phyloP scores from a whole-genome alignment of 1,140 invertebrate species.

The Sipha flava region DNA sequence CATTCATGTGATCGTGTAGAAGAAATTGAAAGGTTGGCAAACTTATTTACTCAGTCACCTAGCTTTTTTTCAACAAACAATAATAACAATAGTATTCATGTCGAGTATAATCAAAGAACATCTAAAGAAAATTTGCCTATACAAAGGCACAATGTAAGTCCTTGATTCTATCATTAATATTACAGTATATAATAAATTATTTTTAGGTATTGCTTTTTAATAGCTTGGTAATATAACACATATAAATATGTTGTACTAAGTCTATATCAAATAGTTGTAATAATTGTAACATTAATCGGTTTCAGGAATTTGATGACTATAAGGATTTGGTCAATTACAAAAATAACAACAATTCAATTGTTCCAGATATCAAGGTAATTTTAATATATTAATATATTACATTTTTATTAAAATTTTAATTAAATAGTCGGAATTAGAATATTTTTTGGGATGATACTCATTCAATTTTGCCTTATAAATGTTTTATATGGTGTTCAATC shows the following conservation, averaged over 20 bases:
- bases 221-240: background rate
- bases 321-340: background rate
- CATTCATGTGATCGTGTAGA: background rate
- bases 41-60: conserved; percentile 17
- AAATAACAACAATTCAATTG: background rate
- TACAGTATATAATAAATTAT: background rate
- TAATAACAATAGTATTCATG: conserved; percentile 7
- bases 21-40: conserved; percentile 21
- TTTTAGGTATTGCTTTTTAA: background rate
- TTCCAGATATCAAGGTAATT: background rate
- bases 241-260: background rate
- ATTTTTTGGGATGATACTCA: too few relatives aligned
- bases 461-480: too few relatives aligned
- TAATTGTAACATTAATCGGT: background rate
- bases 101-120: background rate
- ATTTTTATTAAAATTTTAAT: background rate
- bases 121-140: background rate
- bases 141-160: conserved; percentile 1
- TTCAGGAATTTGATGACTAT: background rate
- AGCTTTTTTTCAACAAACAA: background rate
- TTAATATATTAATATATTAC: background rate
- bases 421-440: too few relatives aligned
- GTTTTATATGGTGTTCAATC: too few relatives aligned
- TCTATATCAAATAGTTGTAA: background rate
- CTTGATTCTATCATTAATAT: background rate